phyloP scores from a whole-genome alignment of 2,113 vertebrate species.

The Podiceps cristatus region DNA sequence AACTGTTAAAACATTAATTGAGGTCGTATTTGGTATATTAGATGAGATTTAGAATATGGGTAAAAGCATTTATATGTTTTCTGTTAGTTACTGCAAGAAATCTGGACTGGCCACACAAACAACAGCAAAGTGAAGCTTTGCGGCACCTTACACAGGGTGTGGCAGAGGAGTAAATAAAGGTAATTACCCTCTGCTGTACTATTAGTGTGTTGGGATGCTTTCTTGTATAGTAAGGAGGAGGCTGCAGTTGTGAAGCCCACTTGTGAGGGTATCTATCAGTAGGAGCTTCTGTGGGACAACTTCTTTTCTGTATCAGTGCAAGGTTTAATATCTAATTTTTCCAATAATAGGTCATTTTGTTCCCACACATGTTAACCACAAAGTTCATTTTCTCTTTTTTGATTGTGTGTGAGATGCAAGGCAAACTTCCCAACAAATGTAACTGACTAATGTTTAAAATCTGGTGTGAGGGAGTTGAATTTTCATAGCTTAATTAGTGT shows the following conservation, averaged over 20 bases:
- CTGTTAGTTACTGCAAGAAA: background rate
- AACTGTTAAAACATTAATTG: background rate
- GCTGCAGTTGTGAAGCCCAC: background rate
- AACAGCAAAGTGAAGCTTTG: background rate
- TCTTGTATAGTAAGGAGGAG: background rate
- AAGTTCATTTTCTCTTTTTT: slow-evolving; percentile 31
- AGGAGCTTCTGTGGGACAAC: background rate
- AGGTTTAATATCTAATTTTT: background rate
- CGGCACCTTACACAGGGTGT: background rate
- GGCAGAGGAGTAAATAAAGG: background rate
- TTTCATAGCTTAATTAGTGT: slow-evolving; percentile 77
- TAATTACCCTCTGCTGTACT: background rate
- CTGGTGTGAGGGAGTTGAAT: slow-evolving; percentile 67
- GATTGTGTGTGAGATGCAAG: background rate
- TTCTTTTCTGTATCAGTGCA: background rate
- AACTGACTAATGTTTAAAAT: slow-evolving; percentile 72
- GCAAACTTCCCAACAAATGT: slow-evolving; percentile 51
- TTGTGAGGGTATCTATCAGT: background rate
- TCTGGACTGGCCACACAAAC: background rate
- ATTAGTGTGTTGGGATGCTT: background rate
- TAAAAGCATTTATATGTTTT: background rate
- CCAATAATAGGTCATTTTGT: slow-evolving; percentile 27
- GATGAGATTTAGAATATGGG: background rate
- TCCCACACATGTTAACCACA: background rate
- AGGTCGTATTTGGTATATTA: background rate